Conservation (phyloP, 2,113 vertebrate species). For the Lophius piscatorius region DNA sequence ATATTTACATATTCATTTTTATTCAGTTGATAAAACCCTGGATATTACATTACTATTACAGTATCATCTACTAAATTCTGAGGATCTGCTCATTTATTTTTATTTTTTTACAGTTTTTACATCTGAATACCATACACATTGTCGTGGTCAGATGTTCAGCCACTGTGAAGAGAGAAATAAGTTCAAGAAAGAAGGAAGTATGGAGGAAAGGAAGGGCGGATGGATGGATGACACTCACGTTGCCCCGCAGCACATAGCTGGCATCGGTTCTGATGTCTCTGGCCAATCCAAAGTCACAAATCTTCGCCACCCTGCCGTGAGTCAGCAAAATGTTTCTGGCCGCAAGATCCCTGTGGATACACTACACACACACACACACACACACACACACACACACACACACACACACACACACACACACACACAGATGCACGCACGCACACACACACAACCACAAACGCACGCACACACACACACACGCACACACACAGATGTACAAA, state of each 20-base stretch:
- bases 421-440: conserved; percentile 1
- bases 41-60: too few relatives aligned
- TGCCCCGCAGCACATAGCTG: conserved; percentile 97
- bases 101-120: too few relatives aligned
- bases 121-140: too few relatives aligned
- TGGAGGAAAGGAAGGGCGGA: background rate
- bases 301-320: conserved; percentile 95
- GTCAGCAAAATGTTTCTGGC: conserved; percentile 97
- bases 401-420: conserved; percentile 24
- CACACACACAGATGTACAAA: conserved; percentile 24
- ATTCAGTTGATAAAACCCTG: too few relatives aligned
- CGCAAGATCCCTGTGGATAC: conserved; percentile 96
- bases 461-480: conserved; percentile 27
- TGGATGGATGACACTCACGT: conserved; percentile 84
- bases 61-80: background rate
- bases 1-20: too few relatives aligned
- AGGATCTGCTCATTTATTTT: background rate
- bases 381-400: conserved; percentile 25
- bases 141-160: too few relatives aligned
- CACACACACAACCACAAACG: conserved; percentile 7
- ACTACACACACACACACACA: conserved; percentile 75
- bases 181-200: too few relatives aligned
- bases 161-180: too few relatives aligned
- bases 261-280: conserved; percentile 97
- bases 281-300: conserved; percentile 97